Conservation (phyloP, 2,888 invertebrate species). For the Ecliptopera silaceata region DNA sequence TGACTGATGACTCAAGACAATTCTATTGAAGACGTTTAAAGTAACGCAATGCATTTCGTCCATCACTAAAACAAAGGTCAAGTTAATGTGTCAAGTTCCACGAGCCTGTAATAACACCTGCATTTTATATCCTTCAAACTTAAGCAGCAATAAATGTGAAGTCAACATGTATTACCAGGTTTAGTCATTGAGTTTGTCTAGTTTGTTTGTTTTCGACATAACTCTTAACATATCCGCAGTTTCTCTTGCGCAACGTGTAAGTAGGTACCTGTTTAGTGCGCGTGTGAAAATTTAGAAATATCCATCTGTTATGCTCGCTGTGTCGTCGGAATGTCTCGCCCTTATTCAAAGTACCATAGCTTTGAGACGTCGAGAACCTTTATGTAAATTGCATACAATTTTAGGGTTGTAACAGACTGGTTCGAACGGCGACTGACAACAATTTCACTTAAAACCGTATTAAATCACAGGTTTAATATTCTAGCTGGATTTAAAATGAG, state of each 20-base stretch:
- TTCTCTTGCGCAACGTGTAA: conserved; percentile 34
- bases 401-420: conserved; percentile 6
- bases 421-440: not conserved
- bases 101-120: too few species aligned
- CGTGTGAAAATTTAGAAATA: conserved; percentile 26
- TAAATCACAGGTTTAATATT: not conserved
- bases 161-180: conserved; percentile 25
- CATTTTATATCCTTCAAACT: too few species aligned
- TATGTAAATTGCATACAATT: conserved; percentile 20
- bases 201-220: conserved; percentile 31
- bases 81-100: too few species aligned
- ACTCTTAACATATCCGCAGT: conserved; percentile 33
- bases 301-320: conserved; percentile 7
- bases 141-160: too few species aligned
- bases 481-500: not conserved
- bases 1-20: too few species aligned
- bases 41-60: too few species aligned
- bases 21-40: too few species aligned
- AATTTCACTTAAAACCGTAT: too few species aligned
- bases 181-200: conserved; percentile 27
- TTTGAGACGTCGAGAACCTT: conserved; percentile 6
- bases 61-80: too few species aligned
- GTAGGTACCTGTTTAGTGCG: conserved; percentile 28
- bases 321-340: conserved; percentile 18
- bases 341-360: conserved; percentile 11